Percentiles rank a stretch among this genome's conserved stretches.
These are phyloP conservation scores for Gonioctena quinquepunctata DNA, from an alignment of 1,140 invertebrate genomes.

Conservation along the genomic window DNA sequence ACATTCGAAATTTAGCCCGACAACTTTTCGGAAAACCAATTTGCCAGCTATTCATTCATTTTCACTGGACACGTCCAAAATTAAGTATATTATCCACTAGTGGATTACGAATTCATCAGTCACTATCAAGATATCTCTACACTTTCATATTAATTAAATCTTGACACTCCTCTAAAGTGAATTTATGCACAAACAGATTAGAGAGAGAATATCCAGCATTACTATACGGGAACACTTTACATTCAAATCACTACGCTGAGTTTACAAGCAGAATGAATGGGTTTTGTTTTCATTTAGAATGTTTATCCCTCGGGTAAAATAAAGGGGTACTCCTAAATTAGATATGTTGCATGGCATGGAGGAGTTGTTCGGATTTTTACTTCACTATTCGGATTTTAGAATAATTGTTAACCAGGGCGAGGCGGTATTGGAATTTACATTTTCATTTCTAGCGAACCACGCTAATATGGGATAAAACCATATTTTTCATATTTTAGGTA, in stretches of 20 bases:
- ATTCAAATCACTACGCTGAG: constrained; percentile 31
- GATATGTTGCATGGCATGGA: constrained; percentile 18
- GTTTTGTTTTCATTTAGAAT: constrained; percentile 38
- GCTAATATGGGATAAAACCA: too few species aligned
- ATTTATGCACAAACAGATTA: constrained; percentile 24
- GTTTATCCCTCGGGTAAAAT: constrained; percentile 25
- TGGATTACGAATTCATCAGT: neutral
- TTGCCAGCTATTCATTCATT: too few species aligned
- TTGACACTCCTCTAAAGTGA: neutral
- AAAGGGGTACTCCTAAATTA: constrained; percentile 34
- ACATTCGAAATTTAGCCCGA: too few species aligned
- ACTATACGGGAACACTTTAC: constrained; percentile 24
- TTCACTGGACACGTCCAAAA: too few species aligned
- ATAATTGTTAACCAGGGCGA: neutral
- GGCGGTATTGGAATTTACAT: neutral
- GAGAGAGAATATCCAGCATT: constrained; percentile 16
- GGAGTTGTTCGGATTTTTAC: neutral
- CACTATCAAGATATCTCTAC: neutral
- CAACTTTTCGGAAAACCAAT: too few species aligned
- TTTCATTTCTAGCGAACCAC: too few species aligned
- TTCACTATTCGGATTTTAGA: neutral
- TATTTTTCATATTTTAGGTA: too few species aligned
- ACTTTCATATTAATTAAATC: constrained; percentile 26
- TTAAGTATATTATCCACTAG: too few species aligned
- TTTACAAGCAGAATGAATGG: constrained; percentile 31